Conservation (phyloP, 1,140 invertebrate species). For the Conus ventricosus region DNA sequence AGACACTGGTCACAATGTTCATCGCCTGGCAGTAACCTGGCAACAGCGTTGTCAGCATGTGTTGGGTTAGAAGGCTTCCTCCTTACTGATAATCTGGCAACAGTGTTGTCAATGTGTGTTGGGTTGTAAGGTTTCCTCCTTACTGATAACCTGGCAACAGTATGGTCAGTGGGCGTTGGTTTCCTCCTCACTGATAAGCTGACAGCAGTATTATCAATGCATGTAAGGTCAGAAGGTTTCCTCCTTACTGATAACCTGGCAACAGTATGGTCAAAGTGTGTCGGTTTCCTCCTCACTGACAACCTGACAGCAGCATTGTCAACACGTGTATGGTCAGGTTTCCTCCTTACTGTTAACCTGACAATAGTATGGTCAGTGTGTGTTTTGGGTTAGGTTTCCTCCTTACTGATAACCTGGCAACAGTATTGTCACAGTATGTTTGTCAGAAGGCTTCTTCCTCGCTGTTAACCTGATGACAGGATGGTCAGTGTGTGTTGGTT, state of each 20-base stretch:
- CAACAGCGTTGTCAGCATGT: constrained; percentile 5
- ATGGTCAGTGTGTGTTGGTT: background rate
- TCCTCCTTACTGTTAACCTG: constrained; percentile 84
- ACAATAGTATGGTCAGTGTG: background rate
- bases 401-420: constrained; percentile 80
- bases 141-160: constrained; percentile 80
- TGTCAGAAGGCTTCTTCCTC: background rate
- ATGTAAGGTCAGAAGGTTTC: too few relatives aligned
- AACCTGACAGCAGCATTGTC: constrained; percentile 90
- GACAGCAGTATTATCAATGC: background rate
- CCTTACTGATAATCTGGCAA: constrained; percentile 80
- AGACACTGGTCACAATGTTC: constrained; percentile 98
- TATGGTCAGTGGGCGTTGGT: background rate
- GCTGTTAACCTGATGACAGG: constrained; percentile 80
- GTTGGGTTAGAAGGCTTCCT: background rate
- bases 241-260: too few relatives aligned
- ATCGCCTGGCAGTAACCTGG: constrained; percentile 96
- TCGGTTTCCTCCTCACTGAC: constrained; percentile 94
- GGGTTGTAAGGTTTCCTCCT: background rate
- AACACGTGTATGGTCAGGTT: constrained; percentile 99
- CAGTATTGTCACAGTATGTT: background rate
- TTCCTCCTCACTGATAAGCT: constrained; percentile 80
- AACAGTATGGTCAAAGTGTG: too few relatives aligned
- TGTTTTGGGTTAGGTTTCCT: background rate
- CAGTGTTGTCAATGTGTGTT: background rate